Base-by-base conservation (phyloP, 2,888 invertebrate genomes). In the Nemotelus pantherinus region DNA sequence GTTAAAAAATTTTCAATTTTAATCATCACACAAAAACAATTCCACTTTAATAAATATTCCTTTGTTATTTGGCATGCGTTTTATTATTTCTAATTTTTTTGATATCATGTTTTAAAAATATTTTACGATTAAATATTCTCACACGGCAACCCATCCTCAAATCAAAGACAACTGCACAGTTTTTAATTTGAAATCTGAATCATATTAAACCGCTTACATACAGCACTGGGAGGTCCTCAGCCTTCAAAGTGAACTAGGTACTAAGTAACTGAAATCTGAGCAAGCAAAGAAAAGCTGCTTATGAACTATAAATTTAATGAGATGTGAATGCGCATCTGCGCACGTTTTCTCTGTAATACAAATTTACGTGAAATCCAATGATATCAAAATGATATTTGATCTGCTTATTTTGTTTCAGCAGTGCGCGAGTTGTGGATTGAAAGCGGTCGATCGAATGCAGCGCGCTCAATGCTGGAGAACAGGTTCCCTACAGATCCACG, bases 401-500 rank as follows among this genome's bases (percentile, higher is more conserved):
- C 67, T 67, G 67, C 67, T 67, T 67, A 67, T 67, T 67, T 67
- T 48, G 48, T 67, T 67, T 67, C 67, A 67, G 25, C 25, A 25
- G 67, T 3, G 67, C 48, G 67, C 25, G 25, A 25, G 25, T 25
- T 43, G 6, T 50, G 67, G 67, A 67, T 67, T 67, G 50, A 67
- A 67, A 48, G 48, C 7, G 48, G 67, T 39, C 67, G 45, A 7
- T 63, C 3, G 63, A 64, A 7, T 48, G 67, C 67, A 67, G 44
- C 67, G 47, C 67, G 48, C 39, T 43, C 64, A 44, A 6, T 50
- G 48, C 39, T 10, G 3, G 45, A n/a, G 44, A 67, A 67, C 67
- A 67, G 67, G 67, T 67, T 67, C 48, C 48, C 47, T 2, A 48
- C 25, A 48, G 6, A 10, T 48, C 50, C 39, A 67, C 25, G 39